These are phyloP conservation scores for Balearica regulorum DNA, from an alignment of 2,797 vertebrate genomes.

Conservation along the genomic window DNA sequence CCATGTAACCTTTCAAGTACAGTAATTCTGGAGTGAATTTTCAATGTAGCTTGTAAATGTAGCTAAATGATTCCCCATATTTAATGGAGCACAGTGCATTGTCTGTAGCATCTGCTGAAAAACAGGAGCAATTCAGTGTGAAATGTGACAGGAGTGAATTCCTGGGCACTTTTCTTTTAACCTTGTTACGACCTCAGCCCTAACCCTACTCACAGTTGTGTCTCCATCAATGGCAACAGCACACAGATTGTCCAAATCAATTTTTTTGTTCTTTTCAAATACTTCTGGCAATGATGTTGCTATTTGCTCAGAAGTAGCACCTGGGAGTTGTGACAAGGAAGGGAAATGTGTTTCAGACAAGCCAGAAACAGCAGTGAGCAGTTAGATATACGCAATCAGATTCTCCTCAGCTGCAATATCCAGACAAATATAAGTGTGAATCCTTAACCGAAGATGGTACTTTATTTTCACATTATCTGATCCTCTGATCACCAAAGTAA, in stretches of 20 bases:
- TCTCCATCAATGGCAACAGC: conserved; percentile 35
- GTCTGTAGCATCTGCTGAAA: conserved; percentile 29
- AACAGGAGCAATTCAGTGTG: conserved; percentile 17
- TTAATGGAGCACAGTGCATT: conserved; percentile 1
- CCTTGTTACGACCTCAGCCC: conserved; percentile 39
- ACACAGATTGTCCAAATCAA: conserved; percentile 47
- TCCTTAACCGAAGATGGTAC: neutral
- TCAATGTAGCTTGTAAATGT: conserved; percentile 24
- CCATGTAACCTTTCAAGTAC: neutral
- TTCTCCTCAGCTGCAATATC: neutral
- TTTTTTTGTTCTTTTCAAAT: conserved; percentile 66
- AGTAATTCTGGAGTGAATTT: conserved; percentile 17
- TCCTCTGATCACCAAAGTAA: neutral
- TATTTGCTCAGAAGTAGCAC: conserved; percentile 62
- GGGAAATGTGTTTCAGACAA: conserved; percentile 51
- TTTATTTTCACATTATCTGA: neutral
- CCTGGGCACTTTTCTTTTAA: conserved; percentile 59
- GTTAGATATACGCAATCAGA: conserved; percentile 14
- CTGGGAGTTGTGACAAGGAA: conserved; percentile 61
- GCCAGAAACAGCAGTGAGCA: conserved; percentile 8
- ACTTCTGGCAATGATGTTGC: conserved; percentile 43
- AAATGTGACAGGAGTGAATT: conserved; percentile 57
- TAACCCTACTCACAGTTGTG: conserved; percentile 23
- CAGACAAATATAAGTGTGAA: conserved; percentile 7
- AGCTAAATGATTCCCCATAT: conserved; percentile 23